Evolutionary conservation across 2,113 vertebrate genomes (phyloP).

Genomic region (Terrapene triunguis): DNA sequence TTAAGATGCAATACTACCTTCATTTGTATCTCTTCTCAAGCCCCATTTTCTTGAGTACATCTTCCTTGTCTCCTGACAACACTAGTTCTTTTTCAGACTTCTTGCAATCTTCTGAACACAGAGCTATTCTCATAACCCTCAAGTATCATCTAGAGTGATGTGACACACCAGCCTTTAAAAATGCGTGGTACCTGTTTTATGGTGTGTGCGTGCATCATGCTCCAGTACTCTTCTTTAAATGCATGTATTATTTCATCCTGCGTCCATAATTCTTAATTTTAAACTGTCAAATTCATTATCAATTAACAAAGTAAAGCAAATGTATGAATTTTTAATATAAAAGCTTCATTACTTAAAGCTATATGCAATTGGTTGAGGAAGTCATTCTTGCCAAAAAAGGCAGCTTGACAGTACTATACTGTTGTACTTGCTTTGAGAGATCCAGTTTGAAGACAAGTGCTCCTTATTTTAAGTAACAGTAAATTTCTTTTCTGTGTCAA

Average conservation of each 20-base stretch:
- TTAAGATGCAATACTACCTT: background rate
- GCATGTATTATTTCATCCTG: background rate
- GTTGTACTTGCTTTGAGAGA: background rate
- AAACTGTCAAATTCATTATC: background rate
- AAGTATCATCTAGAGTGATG: background rate
- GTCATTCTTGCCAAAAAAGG: background rate
- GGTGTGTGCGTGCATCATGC: background rate
- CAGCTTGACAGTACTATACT: background rate
- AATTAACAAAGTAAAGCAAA: background rate
- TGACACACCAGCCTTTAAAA: slow-evolving; percentile 3
- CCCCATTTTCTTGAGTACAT: background rate
- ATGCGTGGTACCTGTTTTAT: background rate
- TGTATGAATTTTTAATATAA: background rate
- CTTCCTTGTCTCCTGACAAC: background rate
- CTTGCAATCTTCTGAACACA: background rate
- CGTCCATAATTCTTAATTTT: background rate
- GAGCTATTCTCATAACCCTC: background rate
- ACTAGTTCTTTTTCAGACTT: rapidly evolving
- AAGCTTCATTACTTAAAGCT: slow-evolving; percentile 22
- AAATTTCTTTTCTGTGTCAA: slow-evolving; percentile 65
- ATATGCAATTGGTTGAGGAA: background rate
- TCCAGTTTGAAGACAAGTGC: slow-evolving; percentile 17
- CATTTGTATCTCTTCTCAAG: background rate
- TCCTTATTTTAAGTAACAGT: slow-evolving; percentile 13
- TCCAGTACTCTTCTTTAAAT: background rate